Conservation (phyloP, 2,797 vertebrate species). For the Scleropages formosus region DNA sequence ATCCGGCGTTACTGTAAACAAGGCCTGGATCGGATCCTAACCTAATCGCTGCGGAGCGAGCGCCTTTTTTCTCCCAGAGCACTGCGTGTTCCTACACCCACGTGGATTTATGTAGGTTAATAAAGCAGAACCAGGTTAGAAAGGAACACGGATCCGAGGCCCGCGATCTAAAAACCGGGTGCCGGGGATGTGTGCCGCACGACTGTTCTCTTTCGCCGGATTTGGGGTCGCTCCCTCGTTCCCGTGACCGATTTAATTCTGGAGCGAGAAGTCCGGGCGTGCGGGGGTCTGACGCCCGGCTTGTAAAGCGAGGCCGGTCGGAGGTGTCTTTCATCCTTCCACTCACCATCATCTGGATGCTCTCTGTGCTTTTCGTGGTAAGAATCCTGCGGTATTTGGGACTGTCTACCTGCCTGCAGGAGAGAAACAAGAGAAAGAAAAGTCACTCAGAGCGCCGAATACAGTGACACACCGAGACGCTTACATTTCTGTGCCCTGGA, state of each 20-base stretch:
- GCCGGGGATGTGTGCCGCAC: no score
- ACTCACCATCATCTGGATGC: slow-evolving; percentile 90
- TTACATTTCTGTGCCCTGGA: neutral
- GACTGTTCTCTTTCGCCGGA: no score
- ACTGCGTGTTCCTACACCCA: neutral
- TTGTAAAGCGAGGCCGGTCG: no score
- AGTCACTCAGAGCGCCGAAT: slow-evolving; percentile 57
- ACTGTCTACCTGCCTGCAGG: slow-evolving; percentile 83
- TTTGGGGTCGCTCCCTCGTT: no score
- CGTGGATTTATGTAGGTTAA: neutral
- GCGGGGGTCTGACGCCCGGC: no score
- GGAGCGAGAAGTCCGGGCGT: neutral
- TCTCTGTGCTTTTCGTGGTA: slow-evolving; percentile 98
- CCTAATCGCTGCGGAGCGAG: no score
- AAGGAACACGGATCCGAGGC: neutral
- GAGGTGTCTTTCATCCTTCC: slow-evolving; percentile 13
- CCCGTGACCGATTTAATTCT: neutral
- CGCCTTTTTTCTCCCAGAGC: neutral
- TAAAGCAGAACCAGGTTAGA: neutral
- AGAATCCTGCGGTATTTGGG: slow-evolving; percentile 82
- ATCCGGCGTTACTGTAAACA: no score
- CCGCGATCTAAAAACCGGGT: neutral
- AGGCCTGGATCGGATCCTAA: no score
- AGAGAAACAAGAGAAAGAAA: slow-evolving; percentile 20
- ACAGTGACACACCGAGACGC: slow-evolving; percentile 45